Percentiles rank a stretch among this genome's conserved stretches.
These are phyloP conservation scores for Carcharodon carcharias DNA, from an alignment of 2,797 vertebrate species.

Conservation along the genomic window DNA sequence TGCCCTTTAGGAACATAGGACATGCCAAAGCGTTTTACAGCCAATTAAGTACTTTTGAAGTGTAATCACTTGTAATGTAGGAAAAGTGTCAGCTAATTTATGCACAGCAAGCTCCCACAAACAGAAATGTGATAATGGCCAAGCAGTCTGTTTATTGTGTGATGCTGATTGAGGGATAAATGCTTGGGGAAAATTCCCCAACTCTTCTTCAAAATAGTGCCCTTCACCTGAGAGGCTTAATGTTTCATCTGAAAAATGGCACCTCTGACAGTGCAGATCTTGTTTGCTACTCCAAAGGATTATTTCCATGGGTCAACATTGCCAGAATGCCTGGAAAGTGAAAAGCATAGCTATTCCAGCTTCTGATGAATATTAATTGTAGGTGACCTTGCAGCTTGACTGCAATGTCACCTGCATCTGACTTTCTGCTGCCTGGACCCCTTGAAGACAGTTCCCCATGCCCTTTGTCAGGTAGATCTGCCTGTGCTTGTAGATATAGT, in stretches of 20 bases:
- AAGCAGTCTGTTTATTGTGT: too few relatives aligned
- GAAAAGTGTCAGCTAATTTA: neutral
- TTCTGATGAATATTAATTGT: neutral
- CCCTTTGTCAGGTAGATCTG: neutral
- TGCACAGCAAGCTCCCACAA: neutral
- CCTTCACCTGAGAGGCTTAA: too few relatives aligned
- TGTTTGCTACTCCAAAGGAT: neutral
- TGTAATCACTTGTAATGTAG: neutral
- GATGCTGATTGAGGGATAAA: too few relatives aligned
- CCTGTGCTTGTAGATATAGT: neutral
- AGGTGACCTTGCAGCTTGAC: neutral
- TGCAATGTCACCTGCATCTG: neutral
- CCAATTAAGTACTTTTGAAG: neutral
- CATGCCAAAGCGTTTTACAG: neutral
- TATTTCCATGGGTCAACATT: neutral
- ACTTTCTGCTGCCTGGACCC: neutral
- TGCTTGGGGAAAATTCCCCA: too few relatives aligned
- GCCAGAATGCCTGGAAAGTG: neutral
- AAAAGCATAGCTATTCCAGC: neutral
- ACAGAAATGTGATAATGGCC: neutral
- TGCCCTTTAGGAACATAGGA: neutral
- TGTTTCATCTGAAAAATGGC: too few relatives aligned
- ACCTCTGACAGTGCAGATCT: neutral
- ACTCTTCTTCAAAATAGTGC: too few relatives aligned
- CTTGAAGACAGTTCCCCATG: neutral